Evolutionary conservation across 2,797 vertebrate genomes (phyloP), one percentile per base, ranked within the genome.

Genomic region (Menidia menidia): DNA sequence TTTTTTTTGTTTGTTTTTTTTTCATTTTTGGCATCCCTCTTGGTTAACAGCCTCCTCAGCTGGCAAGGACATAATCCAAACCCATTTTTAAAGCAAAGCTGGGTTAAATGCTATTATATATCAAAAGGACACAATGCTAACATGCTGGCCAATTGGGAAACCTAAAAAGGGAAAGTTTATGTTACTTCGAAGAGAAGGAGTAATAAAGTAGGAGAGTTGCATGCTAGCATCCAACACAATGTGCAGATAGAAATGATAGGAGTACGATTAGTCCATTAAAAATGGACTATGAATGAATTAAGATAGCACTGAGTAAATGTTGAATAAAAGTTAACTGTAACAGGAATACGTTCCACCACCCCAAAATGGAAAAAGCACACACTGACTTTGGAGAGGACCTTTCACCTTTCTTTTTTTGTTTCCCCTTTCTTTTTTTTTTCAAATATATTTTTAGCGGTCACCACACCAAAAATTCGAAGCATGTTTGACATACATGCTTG

Each of bases 41-140:
- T 60, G 31, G 62, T 62, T 70, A 76, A 79, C 77, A 65, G 56
- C 32, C 3, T 81, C 77, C 39, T 66, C 57, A 42, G 53, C 35
- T 32, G 19, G 58, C 48, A 41, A 47, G 2, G 1, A 7, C 35
- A 9, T n/a, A 25, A 16, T 15, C 42, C 33, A 16, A 31, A n/a
- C 12, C 6, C 61, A 18, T 56, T 35, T 18, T 43, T 12, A 57
- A 43, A 19, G 41, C 25, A 43, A 18, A 69, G 16, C 62, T 9
- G 68, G 52, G 52, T 50, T 25, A 33, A 42, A 44, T 42, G 31
- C 30, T 75, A 10, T 68, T 30, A n/a, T 13, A 53, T 56, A 6
- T 14, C 55, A 59, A 16, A 12, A 45, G 32, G 42, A 66, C 43
- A 13, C 39, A 31, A 10, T 44, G 39, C 10, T 47, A 44, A 59